These are phyloP conservation scores for Herpetotheres cachinnans DNA, from an alignment of 2,113 vertebrate species.

Conservation along the genomic window DNA sequence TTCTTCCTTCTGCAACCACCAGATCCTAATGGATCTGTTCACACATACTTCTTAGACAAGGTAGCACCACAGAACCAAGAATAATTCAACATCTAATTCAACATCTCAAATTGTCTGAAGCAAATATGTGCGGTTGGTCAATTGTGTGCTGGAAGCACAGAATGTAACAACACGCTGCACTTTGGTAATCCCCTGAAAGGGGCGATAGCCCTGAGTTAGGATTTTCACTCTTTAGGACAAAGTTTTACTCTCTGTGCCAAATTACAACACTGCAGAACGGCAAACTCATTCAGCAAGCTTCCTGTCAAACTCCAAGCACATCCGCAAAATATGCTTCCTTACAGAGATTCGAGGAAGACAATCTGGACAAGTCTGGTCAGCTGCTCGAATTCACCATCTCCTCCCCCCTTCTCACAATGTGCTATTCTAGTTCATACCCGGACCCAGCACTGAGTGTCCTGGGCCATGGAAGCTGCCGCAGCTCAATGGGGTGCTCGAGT, in stretches of 20 bases:
- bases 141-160: background rate
- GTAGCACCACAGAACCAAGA: background rate
- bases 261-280: background rate
- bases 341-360: background rate
- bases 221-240: background rate
- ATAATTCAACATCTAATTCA: background rate
- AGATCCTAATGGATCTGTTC: background rate
- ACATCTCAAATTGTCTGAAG: background rate
- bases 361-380: background rate
- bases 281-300: background rate
- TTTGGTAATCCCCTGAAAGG: background rate
- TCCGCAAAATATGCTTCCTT: background rate
- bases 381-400: background rate
- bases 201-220: background rate
- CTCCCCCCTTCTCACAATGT: background rate
- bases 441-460: background rate
- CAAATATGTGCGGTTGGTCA: fast-evolving
- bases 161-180: fast-evolving
- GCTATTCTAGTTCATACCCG: background rate
- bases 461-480: background rate
- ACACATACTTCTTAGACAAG: background rate
- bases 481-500: background rate
- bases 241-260: background rate
- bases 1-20: background rate
- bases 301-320: slow-evolving; percentile 1